Conservation (phyloP, 2,113 vertebrate genomes). For the Limanda limanda region DNA sequence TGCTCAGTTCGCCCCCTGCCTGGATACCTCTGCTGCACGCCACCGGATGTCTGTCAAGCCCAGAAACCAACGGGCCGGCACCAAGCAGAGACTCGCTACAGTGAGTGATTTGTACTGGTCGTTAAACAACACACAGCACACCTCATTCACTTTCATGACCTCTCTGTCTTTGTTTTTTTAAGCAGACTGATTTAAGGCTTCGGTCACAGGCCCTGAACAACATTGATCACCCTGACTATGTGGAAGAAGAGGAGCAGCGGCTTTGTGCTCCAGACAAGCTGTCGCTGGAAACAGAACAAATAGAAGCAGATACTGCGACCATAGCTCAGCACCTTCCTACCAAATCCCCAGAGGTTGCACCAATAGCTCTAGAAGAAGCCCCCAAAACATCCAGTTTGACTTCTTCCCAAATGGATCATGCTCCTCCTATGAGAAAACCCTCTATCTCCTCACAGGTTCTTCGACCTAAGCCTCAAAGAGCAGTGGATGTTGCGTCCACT, state of each 20-base stretch:
- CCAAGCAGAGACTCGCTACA: conserved; percentile 81
- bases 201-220: conserved; percentile 80
- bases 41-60: conserved; percentile 95
- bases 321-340: conserved; percentile 13
- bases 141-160: background rate
- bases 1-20: conserved; percentile 83
- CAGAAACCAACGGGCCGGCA: conserved; percentile 89
- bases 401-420: conserved; percentile 26
- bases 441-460: conserved; percentile 30
- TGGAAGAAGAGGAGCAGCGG: conserved; percentile 72
- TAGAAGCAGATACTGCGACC: background rate
- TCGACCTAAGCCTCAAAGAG: conserved; percentile 51
- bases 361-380: conserved; percentile 2
- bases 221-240: conserved; percentile 77
- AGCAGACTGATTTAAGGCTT: conserved; percentile 49
- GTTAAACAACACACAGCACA: background rate
- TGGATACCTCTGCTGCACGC: conserved; percentile 94
- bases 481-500: conserved; percentile 5
- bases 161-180: background rate
- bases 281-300: conserved; percentile 27
- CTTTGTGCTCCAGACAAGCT: conserved; percentile 45
- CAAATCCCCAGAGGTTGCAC: conserved; percentile 15
- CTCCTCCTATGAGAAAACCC: conserved; percentile 4
- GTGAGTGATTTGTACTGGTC: conserved; percentile 74
- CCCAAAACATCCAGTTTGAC: conserved; percentile 5